Percentiles rank a stretch among this genome's conserved stretches.
phyloP scores from a whole-genome alignment of 2,888 invertebrate genomes.

The Folsomia manolachei region DNA sequence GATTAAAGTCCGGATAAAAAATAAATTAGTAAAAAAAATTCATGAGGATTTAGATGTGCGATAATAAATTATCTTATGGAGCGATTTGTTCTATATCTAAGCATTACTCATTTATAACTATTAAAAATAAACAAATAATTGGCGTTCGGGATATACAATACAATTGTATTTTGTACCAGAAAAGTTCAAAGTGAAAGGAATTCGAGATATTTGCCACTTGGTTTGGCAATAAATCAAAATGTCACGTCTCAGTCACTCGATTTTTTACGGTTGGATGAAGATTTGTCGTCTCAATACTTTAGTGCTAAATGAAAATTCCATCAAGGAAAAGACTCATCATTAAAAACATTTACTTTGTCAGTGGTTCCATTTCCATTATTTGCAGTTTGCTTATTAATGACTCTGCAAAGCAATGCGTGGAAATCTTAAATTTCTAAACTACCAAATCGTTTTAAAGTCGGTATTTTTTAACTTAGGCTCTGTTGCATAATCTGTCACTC shows the following conservation, averaged over 20 bases:
- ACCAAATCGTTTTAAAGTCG: background rate
- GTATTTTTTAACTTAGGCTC: background rate
- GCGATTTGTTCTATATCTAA: no score
- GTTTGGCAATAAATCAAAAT: slow-evolving; percentile 39
- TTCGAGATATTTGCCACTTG: slow-evolving; percentile 26
- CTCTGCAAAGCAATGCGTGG: slow-evolving; percentile 15
- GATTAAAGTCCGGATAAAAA: background rate
- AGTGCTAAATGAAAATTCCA: no score
- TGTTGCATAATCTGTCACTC: background rate
- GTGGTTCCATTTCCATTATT: background rate
- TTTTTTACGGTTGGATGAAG: no score
- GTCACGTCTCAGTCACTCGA: slow-evolving; percentile 23
- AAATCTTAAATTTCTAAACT: slow-evolving; percentile 13
- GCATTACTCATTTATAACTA: no score
- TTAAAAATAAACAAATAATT: no score
- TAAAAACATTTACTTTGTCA: no score
- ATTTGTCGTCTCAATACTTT: no score
- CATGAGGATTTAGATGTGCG: no score
- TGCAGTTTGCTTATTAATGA: slow-evolving; percentile 8
- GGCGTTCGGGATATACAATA: no score
- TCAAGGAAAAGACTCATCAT: no score
- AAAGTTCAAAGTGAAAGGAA: slow-evolving; percentile 4
- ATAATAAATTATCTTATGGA: no score
- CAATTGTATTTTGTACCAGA: no score
- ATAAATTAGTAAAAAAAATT: background rate